These are phyloP conservation scores for Stenodema calcarata DNA, from an alignment of 2,888 invertebrate species.

Conservation along the genomic window DNA sequence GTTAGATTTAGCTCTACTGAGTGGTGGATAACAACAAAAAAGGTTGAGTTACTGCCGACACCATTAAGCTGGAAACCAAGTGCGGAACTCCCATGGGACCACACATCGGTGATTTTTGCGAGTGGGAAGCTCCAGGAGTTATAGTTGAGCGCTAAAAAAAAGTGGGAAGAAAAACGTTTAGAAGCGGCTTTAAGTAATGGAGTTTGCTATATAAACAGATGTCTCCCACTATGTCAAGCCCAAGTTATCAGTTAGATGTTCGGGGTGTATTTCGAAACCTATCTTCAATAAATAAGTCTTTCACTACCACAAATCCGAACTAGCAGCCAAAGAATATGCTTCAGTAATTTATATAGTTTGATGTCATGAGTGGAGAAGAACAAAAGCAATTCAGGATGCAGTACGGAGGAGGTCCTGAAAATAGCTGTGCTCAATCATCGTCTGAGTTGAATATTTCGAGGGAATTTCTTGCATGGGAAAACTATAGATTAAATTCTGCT, in stretches of 20 bases:
- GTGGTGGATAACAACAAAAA: neutral
- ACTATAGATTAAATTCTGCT: too few relatives aligned
- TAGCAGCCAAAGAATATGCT: too few relatives aligned
- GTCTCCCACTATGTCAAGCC: constrained; percentile 17
- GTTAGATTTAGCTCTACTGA: constrained; percentile 5
- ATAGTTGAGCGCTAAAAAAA: neutral
- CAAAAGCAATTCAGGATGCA: too few relatives aligned
- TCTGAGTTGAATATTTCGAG: too few relatives aligned
- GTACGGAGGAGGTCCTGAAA: too few relatives aligned
- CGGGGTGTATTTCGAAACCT: neutral
- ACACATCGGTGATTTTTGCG: neutral
- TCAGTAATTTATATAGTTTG: too few relatives aligned
- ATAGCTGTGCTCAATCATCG: too few relatives aligned
- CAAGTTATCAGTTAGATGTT: constrained; percentile 27
- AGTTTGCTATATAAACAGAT: constrained; percentile 26
- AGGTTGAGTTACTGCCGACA: neutral
- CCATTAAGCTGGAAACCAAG: neutral
- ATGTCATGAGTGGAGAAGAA: too few relatives aligned
- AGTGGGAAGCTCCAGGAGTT: neutral
- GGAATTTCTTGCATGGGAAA: too few relatives aligned
- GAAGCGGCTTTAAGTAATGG: neutral
- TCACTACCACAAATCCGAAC: neutral
- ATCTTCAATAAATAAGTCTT: neutral
- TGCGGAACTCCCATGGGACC: neutral
- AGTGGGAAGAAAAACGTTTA: neutral